Conservation (phyloP, 2,888 invertebrate genomes). For the Bedellia somnulentella region DNA sequence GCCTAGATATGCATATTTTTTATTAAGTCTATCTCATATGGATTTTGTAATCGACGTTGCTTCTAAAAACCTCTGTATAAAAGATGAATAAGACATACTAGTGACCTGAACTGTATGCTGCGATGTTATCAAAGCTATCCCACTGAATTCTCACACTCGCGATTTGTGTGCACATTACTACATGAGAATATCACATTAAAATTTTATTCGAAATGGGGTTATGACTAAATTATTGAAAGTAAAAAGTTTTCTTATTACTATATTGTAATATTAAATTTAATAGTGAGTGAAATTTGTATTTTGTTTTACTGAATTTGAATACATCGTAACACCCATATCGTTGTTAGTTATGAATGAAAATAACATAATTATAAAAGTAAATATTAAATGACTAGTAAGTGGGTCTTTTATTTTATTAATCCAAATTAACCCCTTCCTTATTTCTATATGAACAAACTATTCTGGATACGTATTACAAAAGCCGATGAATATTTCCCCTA, state of each 20-base stretch:
- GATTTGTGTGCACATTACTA: constrained; percentile 50
- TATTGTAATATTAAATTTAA: constrained; percentile 58
- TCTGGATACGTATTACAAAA: too few species aligned
- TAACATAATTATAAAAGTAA: constrained; percentile 63
- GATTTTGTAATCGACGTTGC: constrained; percentile 60
- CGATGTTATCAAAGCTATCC: constrained; percentile 46
- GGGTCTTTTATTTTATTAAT: constrained; percentile 42
- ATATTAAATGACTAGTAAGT: constrained; percentile 59
- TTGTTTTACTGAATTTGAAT: constrained; percentile 59
- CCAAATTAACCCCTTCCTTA: too few species aligned
- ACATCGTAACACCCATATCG: constrained; percentile 62
- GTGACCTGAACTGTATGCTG: constrained; percentile 58
- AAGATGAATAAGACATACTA: constrained; percentile 58
- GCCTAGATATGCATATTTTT: constrained; percentile 59
- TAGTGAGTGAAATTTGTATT: constrained; percentile 61
- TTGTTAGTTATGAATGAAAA: constrained; percentile 63
- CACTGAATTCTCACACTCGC: constrained; percentile 56
- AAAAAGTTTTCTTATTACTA: constrained; percentile 52
- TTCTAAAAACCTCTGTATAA: constrained; percentile 59
- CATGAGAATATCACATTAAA: constrained; percentile 33
- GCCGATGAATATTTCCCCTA: too few species aligned
- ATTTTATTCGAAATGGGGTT: constrained; percentile 34
- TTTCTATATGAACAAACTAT: too few species aligned
- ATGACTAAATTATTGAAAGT: constrained; percentile 56
- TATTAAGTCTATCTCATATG: constrained; percentile 58